These are phyloP conservation scores for Phaetusa simplex DNA, from an alignment of 2,113 vertebrate species.

Conservation along the genomic window DNA sequence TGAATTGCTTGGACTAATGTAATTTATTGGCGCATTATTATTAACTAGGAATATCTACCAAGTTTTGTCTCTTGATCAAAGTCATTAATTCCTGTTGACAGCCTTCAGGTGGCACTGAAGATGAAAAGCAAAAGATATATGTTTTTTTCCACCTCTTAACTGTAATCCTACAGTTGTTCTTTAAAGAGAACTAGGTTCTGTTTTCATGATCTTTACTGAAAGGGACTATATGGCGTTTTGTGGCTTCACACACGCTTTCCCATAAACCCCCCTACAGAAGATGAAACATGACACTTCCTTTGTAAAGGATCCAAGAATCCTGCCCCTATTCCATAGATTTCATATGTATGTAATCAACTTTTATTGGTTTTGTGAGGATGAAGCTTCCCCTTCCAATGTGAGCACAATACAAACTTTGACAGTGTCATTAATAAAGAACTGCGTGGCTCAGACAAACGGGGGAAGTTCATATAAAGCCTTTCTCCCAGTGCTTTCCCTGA, in stretches of 20 bases:
- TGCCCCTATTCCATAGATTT: slow-evolving; percentile 51
- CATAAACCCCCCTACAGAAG: slow-evolving; percentile 15
- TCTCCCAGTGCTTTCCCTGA: neutral
- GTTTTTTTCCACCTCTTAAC: neutral
- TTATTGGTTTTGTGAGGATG: slow-evolving; percentile 61
- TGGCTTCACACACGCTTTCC: slow-evolving; percentile 37
- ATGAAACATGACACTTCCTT: slow-evolving; percentile 67
- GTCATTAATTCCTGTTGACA: neutral
- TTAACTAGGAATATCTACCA: neutral
- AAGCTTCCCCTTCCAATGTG: slow-evolving; percentile 37
- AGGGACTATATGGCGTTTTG: neutral
- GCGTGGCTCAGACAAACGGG: neutral
- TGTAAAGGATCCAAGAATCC: slow-evolving; percentile 64
- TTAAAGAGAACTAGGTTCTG: slow-evolving; percentile 25
- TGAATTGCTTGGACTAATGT: neutral
- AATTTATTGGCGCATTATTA: neutral
- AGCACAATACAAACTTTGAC: slow-evolving; percentile 45
- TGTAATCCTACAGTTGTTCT: neutral
- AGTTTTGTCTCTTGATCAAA: neutral
- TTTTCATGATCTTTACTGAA: slow-evolving; percentile 20
- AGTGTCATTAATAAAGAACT: slow-evolving; percentile 54
- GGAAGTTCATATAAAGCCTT: slow-evolving; percentile 4
- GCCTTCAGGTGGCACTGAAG: neutral
- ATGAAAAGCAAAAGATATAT: neutral
- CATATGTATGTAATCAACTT: slow-evolving; percentile 71